Conservation (phyloP, 2,888 invertebrate genomes). For the Patella caerulea region DNA sequence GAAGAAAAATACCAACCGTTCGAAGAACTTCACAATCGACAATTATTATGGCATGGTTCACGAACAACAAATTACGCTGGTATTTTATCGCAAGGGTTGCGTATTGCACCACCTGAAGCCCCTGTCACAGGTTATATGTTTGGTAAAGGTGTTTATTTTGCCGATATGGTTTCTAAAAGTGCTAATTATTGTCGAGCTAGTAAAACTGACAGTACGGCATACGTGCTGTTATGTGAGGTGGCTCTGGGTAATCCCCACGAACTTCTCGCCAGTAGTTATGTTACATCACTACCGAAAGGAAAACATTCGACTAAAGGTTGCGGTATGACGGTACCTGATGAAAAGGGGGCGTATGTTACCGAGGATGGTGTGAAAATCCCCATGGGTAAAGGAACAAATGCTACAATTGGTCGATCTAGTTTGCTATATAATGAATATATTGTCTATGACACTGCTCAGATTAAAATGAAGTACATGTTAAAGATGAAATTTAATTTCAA, state of each 20-base stretch:
- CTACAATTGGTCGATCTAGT: slow-evolving; percentile 65
- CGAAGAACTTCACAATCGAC: slow-evolving; percentile 84
- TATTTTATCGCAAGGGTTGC: slow-evolving; percentile 86
- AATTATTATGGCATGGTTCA: slow-evolving; percentile 97
- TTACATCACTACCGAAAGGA: slow-evolving; percentile 84
- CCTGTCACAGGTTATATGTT: slow-evolving; percentile 91
- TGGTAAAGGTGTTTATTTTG: slow-evolving; percentile 96
- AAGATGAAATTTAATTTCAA: slow-evolving; percentile 89
- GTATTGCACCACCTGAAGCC: slow-evolving; percentile 98
- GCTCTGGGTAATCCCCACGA: slow-evolving; percentile 94
- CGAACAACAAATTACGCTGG: slow-evolving; percentile 95
- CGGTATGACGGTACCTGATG: slow-evolving; percentile 89
- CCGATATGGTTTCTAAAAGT: slow-evolving; percentile 98
- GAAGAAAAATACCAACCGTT: slow-evolving; percentile 85
- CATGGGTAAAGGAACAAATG: slow-evolving; percentile 63
- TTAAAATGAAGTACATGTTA: slow-evolving; percentile 90
- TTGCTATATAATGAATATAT: slow-evolving; percentile 95
- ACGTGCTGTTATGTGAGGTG: slow-evolving; percentile 92
- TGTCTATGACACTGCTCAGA: slow-evolving; percentile 96
- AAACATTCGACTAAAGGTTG: slow-evolving; percentile 87
- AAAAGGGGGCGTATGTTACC: slow-evolving; percentile 75
- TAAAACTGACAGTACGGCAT: slow-evolving; percentile 80
- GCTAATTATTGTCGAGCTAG: slow-evolving; percentile 94
- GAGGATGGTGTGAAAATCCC: slow-evolving; percentile 77
- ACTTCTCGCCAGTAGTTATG: slow-evolving; percentile 79